phyloP scores from a whole-genome alignment of 2,888 invertebrate species.

The Halocaridina rubra region DNA sequence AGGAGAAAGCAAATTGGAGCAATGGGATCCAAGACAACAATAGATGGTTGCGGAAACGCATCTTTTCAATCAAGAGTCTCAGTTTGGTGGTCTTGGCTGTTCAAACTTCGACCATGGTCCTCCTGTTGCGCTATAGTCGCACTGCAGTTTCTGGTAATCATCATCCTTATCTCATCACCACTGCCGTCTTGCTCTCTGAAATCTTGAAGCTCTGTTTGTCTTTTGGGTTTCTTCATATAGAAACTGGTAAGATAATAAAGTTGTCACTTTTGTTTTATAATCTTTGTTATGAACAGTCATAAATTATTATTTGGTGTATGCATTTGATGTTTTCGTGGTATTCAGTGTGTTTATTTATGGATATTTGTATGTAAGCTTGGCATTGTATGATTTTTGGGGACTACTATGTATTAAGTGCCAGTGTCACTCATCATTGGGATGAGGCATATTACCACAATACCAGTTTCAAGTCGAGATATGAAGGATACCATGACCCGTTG shows the following conservation, averaged over 20 bases:
- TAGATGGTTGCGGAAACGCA: slow-evolving; percentile 17
- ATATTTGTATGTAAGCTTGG: not conserved
- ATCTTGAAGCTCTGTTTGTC: slow-evolving; percentile 44
- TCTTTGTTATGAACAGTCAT: not conserved
- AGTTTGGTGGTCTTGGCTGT: slow-evolving; percentile 65
- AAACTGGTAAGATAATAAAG: slow-evolving; percentile 47
- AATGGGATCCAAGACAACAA: not conserved
- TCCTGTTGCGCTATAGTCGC: slow-evolving; percentile 65
- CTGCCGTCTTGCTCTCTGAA: slow-evolving; percentile 54
- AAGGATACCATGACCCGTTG: too few relatives aligned
- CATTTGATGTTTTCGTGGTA: not conserved
- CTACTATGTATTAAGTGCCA: too few relatives aligned
- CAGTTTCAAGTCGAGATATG: too few relatives aligned
- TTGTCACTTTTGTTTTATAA: not conserved
- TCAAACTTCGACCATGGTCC: slow-evolving; percentile 66
- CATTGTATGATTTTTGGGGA: not conserved
- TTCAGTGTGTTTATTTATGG: too few relatives aligned
- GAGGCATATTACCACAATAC: too few relatives aligned
- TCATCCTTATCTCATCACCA: slow-evolving; percentile 56
- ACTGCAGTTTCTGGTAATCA: not conserved
- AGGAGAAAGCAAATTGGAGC: not conserved
- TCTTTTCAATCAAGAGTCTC: slow-evolving; percentile 63
- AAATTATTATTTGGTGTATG: not conserved
- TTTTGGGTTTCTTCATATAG: slow-evolving; percentile 40
- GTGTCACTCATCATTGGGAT: too few relatives aligned